Evolutionary conservation across 2,113 vertebrate species (phyloP).

Genomic region (Nothobranchius furzeri): DNA sequence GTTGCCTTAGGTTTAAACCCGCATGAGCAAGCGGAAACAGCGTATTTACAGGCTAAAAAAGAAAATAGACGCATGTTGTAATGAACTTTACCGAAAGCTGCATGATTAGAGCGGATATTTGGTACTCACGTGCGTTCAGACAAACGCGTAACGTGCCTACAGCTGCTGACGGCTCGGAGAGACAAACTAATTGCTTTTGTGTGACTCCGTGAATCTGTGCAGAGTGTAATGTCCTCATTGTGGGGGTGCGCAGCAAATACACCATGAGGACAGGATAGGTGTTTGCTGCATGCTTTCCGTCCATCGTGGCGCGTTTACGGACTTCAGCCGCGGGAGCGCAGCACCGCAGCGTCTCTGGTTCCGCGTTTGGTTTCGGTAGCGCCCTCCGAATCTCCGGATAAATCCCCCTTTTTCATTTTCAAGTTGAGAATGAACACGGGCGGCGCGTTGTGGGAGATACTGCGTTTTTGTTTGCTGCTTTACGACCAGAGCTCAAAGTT

Average conservation of each 20-base stretch:
- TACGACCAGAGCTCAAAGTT: slow-evolving; percentile 69
- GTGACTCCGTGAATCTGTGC: slow-evolving; percentile 69
- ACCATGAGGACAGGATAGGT: slow-evolving; percentile 47
- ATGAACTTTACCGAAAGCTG: slow-evolving; percentile 53
- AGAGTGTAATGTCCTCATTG: slow-evolving; percentile 69
- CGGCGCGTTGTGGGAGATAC: slow-evolving; percentile 53
- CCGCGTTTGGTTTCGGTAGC: slow-evolving; percentile 56
- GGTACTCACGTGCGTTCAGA: slow-evolving; percentile 66
- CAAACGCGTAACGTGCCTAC: slow-evolving; percentile 58
- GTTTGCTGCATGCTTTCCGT: slow-evolving; percentile 59
- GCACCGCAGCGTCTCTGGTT: slow-evolving; percentile 70
- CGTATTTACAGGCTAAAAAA: slow-evolving; percentile 7
- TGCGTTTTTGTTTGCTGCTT: slow-evolving; percentile 67
- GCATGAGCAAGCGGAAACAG: slow-evolving; percentile 42
- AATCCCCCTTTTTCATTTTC: slow-evolving; percentile 38
- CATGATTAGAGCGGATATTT: slow-evolving; percentile 29
- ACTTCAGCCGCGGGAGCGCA: slow-evolving; percentile 63
- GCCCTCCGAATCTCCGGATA: slow-evolving; percentile 54
- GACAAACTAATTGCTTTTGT: slow-evolving; percentile 79
- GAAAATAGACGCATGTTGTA: slow-evolving; percentile 11
- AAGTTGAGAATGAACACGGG: slow-evolving; percentile 48
- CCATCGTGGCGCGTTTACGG: slow-evolving; percentile 48
- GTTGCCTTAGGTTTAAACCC: slow-evolving; percentile 58
- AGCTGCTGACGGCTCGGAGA: slow-evolving; percentile 62
- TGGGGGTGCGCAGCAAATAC: slow-evolving; percentile 53